Evolutionary conservation across 2,888 invertebrate species (phyloP).

Genomic region (Epinotia brunnichana): DNA sequence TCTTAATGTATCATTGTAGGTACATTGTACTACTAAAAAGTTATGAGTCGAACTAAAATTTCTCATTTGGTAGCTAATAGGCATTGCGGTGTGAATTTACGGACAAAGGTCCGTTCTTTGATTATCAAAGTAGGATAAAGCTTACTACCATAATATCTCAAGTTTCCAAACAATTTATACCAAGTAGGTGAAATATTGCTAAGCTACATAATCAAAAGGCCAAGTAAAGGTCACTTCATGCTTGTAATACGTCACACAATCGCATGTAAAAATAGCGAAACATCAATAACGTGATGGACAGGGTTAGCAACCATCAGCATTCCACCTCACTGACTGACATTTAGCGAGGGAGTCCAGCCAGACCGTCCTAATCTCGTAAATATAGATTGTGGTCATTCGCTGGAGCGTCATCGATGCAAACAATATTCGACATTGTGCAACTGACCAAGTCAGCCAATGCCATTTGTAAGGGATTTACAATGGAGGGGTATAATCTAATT

Average conservation of each 20-base stretch:
- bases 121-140: too few species aligned
- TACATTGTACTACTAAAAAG: too few species aligned
- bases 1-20: too few species aligned
- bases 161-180: too few species aligned
- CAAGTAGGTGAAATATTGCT: not conserved
- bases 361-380: slow-evolving; percentile 14
- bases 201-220: not conserved
- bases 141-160: too few species aligned
- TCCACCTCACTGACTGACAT: slow-evolving; percentile 23
- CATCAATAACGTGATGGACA: slow-evolving; percentile 7
- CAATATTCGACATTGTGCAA: slow-evolving; percentile 5
- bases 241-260: slow-evolving; percentile 15
- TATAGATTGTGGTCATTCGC: not conserved
- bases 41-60: too few species aligned
- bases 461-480: not conserved
- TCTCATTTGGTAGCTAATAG: too few species aligned
- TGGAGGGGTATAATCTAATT: not conserved
- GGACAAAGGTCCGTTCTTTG: too few species aligned
- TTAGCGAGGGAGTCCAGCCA: slow-evolving; percentile 14
- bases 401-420: slow-evolving; percentile 1
- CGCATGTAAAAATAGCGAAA: slow-evolving; percentile 15
- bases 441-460: not conserved
- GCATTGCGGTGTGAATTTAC: too few species aligned
- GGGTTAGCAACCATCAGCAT: slow-evolving; percentile 19
- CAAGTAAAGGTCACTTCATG: slow-evolving; percentile 15